Conservation (phyloP, 2,888 invertebrate species). For the Teinopalpus imperialis region DNA sequence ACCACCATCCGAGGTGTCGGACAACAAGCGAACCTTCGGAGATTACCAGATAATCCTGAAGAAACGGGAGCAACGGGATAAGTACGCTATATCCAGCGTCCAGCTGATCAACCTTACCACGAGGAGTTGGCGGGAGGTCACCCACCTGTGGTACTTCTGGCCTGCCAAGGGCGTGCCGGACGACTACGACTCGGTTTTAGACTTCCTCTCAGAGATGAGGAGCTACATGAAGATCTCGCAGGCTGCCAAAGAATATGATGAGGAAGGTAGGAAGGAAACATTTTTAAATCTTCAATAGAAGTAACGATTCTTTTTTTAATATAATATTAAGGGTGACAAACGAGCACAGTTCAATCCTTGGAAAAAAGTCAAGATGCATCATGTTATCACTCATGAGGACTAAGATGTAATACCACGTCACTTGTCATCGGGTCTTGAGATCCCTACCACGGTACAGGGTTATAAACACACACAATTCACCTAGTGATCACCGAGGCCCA, state of each 20-base stretch:
- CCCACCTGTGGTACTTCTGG: constrained; percentile 97
- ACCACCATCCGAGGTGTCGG: constrained; percentile 95
- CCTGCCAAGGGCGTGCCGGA: constrained; percentile 93
- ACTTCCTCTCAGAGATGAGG: constrained; percentile 93
- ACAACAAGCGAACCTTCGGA: constrained; percentile 92
- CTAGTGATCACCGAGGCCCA: too few relatives aligned
- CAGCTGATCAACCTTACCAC: constrained; percentile 91
- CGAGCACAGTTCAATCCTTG: too few relatives aligned
- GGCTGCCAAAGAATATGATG: constrained; percentile 76
- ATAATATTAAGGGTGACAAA: too few relatives aligned
- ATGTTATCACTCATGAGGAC: too few relatives aligned
- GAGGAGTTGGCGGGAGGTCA: constrained; percentile 92
- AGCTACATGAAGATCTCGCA: constrained; percentile 76
- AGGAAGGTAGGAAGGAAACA: constrained; percentile 73
- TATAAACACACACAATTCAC: too few relatives aligned
- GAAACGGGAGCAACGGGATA: constrained; percentile 94
- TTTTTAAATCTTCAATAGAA: too few relatives aligned
- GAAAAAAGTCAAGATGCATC: too few relatives aligned
- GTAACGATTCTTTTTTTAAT: too few relatives aligned
- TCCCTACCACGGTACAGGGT: too few relatives aligned
- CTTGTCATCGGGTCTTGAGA: too few relatives aligned
- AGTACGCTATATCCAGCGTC: constrained; percentile 93
- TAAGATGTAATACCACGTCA: too few relatives aligned
- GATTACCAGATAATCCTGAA: constrained; percentile 94
- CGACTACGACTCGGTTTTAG: constrained; percentile 91